phyloP scores from a whole-genome alignment of 1,140 invertebrate genomes.

The Drosophila nannoptera region DNA sequence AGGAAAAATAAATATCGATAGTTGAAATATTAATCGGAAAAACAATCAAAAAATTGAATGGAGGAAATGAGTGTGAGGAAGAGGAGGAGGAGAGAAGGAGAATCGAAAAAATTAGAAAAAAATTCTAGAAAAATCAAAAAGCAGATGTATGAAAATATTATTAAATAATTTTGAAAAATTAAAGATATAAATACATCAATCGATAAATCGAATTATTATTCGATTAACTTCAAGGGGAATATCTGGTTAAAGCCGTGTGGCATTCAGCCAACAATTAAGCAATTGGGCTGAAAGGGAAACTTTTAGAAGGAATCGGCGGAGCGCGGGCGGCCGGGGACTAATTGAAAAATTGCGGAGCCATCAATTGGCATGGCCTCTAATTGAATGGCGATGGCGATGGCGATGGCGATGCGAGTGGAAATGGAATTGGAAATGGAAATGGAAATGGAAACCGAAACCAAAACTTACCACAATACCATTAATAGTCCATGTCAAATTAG shows the following conservation, averaged over 20 bases:
- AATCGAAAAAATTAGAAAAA: not conserved
- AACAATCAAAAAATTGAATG: too few species aligned
- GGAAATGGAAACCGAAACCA: constrained; percentile 56
- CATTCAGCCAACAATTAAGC: constrained; percentile 1
- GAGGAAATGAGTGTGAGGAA: too few species aligned
- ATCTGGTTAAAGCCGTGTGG: too few species aligned
- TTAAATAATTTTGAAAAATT: not conserved
- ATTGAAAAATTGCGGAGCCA: constrained; percentile 66
- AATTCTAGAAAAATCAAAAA: not conserved
- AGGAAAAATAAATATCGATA: too few species aligned
- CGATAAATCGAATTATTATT: too few species aligned
- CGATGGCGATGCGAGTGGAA: not conserved
- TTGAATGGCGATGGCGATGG: constrained; percentile 31
- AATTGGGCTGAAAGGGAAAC: constrained; percentile 17
- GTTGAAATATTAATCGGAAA: too few species aligned
- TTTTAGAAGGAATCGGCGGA: not conserved
- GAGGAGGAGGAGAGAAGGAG: too few species aligned
- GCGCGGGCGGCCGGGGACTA: constrained; percentile 26
- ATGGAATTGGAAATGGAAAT: constrained; percentile 6
- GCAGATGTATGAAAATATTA: not conserved
- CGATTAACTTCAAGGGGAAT: too few species aligned
- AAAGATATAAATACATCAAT: not conserved
- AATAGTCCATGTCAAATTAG: constrained; percentile 91
- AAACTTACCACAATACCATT: constrained; percentile 86
- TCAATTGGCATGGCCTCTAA: constrained; percentile 67